Evolutionary conservation across 2,113 vertebrate genomes (phyloP).

Genomic region (Tachycineta bicolor): DNA sequence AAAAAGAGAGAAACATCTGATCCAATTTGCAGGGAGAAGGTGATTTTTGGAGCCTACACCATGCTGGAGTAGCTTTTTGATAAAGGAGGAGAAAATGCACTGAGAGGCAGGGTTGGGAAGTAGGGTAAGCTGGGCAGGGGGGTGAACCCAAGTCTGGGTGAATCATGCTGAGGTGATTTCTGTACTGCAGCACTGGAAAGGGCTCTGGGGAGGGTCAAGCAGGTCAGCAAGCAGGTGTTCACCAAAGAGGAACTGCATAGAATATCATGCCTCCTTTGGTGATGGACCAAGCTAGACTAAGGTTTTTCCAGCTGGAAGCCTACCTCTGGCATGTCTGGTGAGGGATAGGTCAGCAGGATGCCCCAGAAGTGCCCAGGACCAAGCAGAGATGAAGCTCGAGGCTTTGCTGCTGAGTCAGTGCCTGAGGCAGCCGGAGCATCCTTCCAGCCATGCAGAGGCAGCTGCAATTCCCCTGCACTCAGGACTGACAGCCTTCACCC

Average conservation of each 20-base stretch:
- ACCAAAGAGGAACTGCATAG: not conserved
- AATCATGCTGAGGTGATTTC: not conserved
- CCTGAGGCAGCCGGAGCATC: not conserved
- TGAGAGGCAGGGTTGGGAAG: not conserved
- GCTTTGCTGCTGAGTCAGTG: not conserved
- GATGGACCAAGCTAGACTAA: not conserved
- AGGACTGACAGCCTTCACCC: not conserved
- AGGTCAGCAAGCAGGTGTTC: not conserved
- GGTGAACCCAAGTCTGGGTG: not conserved
- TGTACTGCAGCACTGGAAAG: not conserved
- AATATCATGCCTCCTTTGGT: not conserved
- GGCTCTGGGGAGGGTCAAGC: not conserved
- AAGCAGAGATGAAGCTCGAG: not conserved
- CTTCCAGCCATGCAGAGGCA: not conserved
- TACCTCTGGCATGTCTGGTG: not conserved
- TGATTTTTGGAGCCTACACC: not conserved
- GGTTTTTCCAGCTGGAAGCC: not conserved
- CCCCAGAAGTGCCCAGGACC: not conserved
- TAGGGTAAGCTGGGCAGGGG: not conserved
- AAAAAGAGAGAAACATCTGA: not conserved
- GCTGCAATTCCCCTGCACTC: not conserved
- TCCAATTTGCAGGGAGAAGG: not conserved
- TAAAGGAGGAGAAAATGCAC: not conserved
- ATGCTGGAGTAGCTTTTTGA: not conserved
- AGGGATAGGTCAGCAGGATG: not conserved